Evolutionary conservation across 2,113 vertebrate species (phyloP).

Genomic region (Xyrauchen texanus): DNA sequence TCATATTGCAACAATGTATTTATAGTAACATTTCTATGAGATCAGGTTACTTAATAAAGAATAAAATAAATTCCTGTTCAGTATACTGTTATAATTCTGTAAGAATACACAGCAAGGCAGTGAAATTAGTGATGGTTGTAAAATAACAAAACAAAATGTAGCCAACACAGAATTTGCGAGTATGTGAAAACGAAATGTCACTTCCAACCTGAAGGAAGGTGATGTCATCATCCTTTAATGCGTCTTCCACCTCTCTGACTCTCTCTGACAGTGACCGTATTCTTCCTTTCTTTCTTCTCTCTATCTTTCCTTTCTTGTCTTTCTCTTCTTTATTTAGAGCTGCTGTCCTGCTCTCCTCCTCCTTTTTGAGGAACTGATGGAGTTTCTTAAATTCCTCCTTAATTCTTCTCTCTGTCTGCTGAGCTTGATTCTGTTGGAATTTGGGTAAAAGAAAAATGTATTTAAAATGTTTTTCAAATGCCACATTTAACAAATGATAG

Average conservation of each 20-base stretch:
- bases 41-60: background rate
- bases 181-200: too few species aligned
- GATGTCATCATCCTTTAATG: slow-evolving; percentile 23
- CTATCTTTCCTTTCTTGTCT: slow-evolving; percentile 9
- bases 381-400: slow-evolving; percentile 58
- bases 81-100: slow-evolving; percentile 44
- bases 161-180: too few species aligned
- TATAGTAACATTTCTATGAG: too few species aligned
- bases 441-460: too few species aligned
- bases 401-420: slow-evolving; percentile 53
- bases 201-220: slow-evolving; percentile 25
- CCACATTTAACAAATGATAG: too few species aligned
- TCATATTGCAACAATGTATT: too few species aligned
- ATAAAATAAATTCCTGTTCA: slow-evolving; percentile 48
- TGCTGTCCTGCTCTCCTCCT: slow-evolving; percentile 42
- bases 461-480: too few species aligned
- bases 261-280: background rate
- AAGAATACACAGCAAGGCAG: background rate
- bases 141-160: slow-evolving; percentile 11
- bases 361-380: slow-evolving; percentile 53
- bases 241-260: slow-evolving; percentile 24
- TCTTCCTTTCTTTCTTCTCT: background rate
- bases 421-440: slow-evolving; percentile 50
- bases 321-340: slow-evolving; percentile 42
- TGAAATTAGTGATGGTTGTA: background rate